A percentile compares a stretch with the other conserved stretches of the same genome.
These are phyloP conservation scores for Hyposoter dolosus DNA, from an alignment of 2,888 invertebrate species.

Conservation along the genomic window DNA sequence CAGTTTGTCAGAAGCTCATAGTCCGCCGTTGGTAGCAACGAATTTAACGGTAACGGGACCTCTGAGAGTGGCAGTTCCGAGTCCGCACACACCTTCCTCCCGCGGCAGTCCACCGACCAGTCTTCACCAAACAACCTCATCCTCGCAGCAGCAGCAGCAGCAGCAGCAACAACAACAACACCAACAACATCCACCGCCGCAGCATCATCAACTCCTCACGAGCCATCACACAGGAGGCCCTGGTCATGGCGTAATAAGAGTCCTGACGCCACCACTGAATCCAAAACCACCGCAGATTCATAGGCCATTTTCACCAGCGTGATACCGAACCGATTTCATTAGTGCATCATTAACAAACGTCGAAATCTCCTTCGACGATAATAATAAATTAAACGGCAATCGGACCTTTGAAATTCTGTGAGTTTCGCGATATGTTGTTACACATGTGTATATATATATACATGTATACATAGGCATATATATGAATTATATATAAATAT, in stretches of 20 bases:
- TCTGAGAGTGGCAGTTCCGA: conserved; percentile 82
- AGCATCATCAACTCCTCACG: conserved; percentile 50
- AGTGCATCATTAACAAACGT: conserved; percentile 58
- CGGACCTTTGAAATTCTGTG: conserved; percentile 77
- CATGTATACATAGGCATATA: not conserved
- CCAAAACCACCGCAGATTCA: conserved; percentile 84
- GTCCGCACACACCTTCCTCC: conserved; percentile 84
- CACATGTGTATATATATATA: conserved; percentile 5
- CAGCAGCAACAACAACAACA: conserved; percentile 68
- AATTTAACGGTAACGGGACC: conserved; percentile 83
- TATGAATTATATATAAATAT: not conserved
- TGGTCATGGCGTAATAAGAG: conserved; percentile 80
- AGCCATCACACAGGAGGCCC: conserved; percentile 76
- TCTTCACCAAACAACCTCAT: conserved; percentile 65
- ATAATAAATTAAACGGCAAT: conserved; percentile 70
- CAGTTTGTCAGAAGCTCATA: conserved; percentile 83
- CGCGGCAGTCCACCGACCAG: conserved; percentile 81
- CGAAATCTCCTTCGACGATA: conserved; percentile 65
- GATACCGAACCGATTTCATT: conserved; percentile 76
- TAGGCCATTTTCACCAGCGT: conserved; percentile 84
- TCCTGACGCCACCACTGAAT: conserved; percentile 81
- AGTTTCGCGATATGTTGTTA: conserved; percentile 60
- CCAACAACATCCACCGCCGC: conserved; percentile 32
- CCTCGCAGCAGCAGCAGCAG: conserved; percentile 69
- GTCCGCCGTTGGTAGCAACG: conserved; percentile 83